phyloP scores from a whole-genome alignment of 1,140 invertebrate genomes.

The Meloidogyne chitwoodi region DNA sequence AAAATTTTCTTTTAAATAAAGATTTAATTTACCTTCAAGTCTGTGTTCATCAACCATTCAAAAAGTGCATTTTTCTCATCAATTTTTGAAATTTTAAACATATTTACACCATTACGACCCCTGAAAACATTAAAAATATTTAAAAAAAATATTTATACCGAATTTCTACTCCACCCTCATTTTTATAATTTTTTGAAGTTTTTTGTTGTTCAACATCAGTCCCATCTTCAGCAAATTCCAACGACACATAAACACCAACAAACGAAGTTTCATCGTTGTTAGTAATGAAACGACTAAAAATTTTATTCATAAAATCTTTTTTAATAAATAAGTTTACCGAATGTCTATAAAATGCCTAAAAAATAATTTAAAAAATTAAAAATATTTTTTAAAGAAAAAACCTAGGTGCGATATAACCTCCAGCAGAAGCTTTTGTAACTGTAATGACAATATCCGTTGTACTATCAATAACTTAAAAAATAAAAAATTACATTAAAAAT shows the following conservation, averaged over 20 bases:
- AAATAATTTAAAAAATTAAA: background rate
- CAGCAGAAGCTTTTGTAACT: slow-evolving; percentile 8
- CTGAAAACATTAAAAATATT: slow-evolving; percentile 17
- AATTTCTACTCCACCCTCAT: slow-evolving; percentile 1
- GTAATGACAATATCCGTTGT: slow-evolving; percentile 25
- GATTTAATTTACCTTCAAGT: slow-evolving; percentile 20
- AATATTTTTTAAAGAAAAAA: slow-evolving; percentile 7
- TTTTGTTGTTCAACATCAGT: background rate
- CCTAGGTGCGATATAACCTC: slow-evolving; percentile 25
- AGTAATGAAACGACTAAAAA: slow-evolving; percentile 5
- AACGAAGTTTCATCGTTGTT: slow-evolving; percentile 3
- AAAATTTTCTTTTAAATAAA: too few species aligned
- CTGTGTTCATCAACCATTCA: slow-evolving; percentile 34
- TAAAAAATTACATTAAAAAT: background rate
- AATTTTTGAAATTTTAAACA: slow-evolving; percentile 25
- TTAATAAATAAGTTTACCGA: background rate
- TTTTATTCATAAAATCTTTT: background rate
- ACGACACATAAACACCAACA: slow-evolving; percentile 33
- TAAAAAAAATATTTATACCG: slow-evolving; percentile 11
- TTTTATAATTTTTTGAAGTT: background rate
- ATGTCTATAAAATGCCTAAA: slow-evolving; percentile 17
- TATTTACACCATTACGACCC: slow-evolving; percentile 26
- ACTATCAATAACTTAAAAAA: slow-evolving; percentile 10
- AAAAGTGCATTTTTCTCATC: slow-evolving; percentile 2
- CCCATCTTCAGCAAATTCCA: slow-evolving; percentile 10